Evolutionary conservation across 2,113 vertebrate genomes (phyloP).

Genomic region (Bufo gargarizans): DNA sequence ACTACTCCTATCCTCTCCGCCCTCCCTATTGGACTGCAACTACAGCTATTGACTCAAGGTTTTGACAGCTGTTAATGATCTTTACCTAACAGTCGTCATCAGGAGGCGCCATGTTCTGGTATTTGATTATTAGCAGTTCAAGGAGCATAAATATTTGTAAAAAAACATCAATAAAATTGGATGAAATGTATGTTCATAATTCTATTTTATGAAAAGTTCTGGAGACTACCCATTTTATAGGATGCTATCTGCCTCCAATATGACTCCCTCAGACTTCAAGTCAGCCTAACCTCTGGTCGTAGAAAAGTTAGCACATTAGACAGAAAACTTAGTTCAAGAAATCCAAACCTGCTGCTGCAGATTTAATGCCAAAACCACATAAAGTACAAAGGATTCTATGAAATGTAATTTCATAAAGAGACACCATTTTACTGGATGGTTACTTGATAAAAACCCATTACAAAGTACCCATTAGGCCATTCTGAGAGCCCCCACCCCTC

Average conservation of each 20-base stretch:
- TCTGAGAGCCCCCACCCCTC: too few species aligned
- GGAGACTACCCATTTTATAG: not conserved
- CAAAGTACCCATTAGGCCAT: too few species aligned
- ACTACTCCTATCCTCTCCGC: too few species aligned
- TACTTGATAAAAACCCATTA: too few species aligned
- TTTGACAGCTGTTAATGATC: slow-evolving; percentile 15
- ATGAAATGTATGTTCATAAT: not conserved
- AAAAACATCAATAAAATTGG: not conserved
- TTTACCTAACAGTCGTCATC: not conserved
- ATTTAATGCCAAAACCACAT: not conserved
- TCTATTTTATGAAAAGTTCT: slow-evolving; percentile 3
- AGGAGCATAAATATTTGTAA: slow-evolving; percentile 7
- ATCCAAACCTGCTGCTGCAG: not conserved
- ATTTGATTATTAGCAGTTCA: not conserved
- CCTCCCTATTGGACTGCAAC: too few species aligned
- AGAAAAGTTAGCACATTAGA: not conserved
- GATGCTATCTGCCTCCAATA: not conserved
- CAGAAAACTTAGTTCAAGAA: too few species aligned
- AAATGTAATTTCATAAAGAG: not conserved
- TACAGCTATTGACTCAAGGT: not conserved
- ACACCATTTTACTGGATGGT: not conserved
- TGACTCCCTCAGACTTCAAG: not conserved
- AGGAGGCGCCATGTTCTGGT: not conserved
- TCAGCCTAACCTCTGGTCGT: not conserved
- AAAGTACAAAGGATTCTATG: not conserved